Evolutionary conservation across 2,113 vertebrate genomes (phyloP).

Genomic region (Ameiurus melas): DNA sequence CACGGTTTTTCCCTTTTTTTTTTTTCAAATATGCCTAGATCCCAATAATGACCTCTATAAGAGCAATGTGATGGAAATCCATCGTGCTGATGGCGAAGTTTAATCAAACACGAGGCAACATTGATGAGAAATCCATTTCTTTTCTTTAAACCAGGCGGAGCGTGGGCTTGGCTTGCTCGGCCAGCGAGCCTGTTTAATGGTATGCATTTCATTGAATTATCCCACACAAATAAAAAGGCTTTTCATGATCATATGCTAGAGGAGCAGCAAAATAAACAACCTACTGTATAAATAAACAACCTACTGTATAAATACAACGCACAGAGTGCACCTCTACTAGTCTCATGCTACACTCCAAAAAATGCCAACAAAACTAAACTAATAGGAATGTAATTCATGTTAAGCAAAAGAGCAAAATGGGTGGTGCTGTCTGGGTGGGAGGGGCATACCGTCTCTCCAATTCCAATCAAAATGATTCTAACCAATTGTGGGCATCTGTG

Average conservation of each 20-base stretch:
- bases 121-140: constrained; percentile 20
- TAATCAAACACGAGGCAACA: constrained; percentile 1
- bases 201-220: background rate
- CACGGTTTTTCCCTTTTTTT: background rate
- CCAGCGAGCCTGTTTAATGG: constrained; percentile 1
- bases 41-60: constrained; percentile 16
- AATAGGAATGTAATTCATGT: too few species aligned
- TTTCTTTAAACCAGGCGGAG: background rate
- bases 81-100: background rate
- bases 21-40: background rate
- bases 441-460: background rate
- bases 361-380: background rate
- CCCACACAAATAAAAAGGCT: background rate
- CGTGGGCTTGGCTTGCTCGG: background rate
- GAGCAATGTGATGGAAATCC: background rate
- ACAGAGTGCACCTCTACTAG: background rate
- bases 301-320: background rate
- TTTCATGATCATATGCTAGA: background rate
- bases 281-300: background rate
- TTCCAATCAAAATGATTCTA: background rate
- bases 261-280: background rate
- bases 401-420: background rate
- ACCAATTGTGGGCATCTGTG: background rate
- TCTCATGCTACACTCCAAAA: background rate
- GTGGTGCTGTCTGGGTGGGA: background rate